Evolutionary conservation across 2,797 vertebrate species (phyloP).

Genomic region (Oryzias dopingdopingensis): DNA sequence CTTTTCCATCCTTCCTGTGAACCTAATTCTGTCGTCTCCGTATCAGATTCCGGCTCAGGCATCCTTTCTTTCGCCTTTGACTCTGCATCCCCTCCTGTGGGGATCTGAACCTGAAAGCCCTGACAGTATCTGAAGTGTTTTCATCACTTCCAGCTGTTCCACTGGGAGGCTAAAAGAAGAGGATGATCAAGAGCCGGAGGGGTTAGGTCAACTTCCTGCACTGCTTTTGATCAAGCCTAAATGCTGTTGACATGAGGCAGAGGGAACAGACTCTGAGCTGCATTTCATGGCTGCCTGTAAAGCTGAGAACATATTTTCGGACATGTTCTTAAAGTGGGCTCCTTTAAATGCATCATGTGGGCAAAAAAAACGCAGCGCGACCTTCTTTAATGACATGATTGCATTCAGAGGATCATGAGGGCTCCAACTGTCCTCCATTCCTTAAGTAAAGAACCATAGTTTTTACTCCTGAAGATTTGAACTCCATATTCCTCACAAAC

Average conservation of each 20-base stretch:
- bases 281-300: neutral
- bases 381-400: conserved; percentile 33
- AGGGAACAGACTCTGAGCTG: neutral
- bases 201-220: conserved; percentile 21
- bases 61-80: conserved; percentile 30
- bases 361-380: neutral
- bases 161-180: conserved; percentile 17
- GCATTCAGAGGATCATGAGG: conserved; percentile 14
- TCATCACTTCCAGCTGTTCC: conserved; percentile 44
- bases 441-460: conserved; percentile 30
- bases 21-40: too few species aligned
- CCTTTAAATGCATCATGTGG: neutral
- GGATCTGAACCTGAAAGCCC: conserved; percentile 45
- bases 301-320: neutral
- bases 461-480: conserved; percentile 46
- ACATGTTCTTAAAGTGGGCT: neutral
- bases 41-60: conserved; percentile 12
- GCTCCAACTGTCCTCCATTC: conserved; percentile 18
- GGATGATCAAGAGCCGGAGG: conserved; percentile 20
- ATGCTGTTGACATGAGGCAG: conserved; percentile 25
- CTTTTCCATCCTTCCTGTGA: too few species aligned
- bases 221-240: conserved; percentile 51
- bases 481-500: conserved; percentile 44
- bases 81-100: conserved; percentile 24
- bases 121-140: conserved; percentile 42